phyloP scores from a whole-genome alignment of 2,888 invertebrate species.

The Leptinotarsa tumamoca region DNA sequence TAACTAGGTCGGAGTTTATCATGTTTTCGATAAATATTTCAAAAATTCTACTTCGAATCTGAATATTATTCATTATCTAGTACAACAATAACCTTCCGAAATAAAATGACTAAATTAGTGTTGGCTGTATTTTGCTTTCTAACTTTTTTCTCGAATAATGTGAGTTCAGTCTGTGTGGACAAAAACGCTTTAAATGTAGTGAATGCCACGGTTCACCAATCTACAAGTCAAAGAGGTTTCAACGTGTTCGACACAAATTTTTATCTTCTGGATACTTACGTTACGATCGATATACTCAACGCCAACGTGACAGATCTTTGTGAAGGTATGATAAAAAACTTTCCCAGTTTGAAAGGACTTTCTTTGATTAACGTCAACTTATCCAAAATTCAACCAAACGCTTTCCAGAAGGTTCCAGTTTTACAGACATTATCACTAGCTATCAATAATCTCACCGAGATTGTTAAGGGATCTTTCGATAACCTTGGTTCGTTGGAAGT shows the following conservation, averaged over 20 bases:
- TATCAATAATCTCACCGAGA: constrained; percentile 51
- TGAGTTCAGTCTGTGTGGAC: constrained; percentile 41
- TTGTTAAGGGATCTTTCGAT: constrained; percentile 51
- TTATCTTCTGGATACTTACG: constrained; percentile 46
- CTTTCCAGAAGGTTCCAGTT: constrained; percentile 53
- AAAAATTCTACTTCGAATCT: background rate
- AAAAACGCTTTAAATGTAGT: constrained; percentile 50
- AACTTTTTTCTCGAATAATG: background rate
- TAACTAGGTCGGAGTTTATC: constrained; percentile 35
- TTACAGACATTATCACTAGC: constrained; percentile 52
- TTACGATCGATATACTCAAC: constrained; percentile 49
- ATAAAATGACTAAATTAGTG: constrained; percentile 17
- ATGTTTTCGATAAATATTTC: constrained; percentile 28
- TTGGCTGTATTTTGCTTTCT: constrained; percentile 2
- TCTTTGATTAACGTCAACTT: constrained; percentile 53
- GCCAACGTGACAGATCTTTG: constrained; percentile 55
- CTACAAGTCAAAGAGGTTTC: constrained; percentile 25
- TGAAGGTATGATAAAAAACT: constrained; percentile 55
- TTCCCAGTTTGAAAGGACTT: constrained; percentile 49
- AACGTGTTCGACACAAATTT: constrained; percentile 36
- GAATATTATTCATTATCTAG: background rate
- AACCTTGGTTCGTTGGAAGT: constrained; percentile 46
- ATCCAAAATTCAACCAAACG: constrained; percentile 49
- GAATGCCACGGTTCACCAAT: constrained; percentile 44
- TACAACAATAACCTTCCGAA: background rate